Evolutionary conservation across 2,113 vertebrate species (phyloP).

Genomic region (Polypterus senegalus): DNA sequence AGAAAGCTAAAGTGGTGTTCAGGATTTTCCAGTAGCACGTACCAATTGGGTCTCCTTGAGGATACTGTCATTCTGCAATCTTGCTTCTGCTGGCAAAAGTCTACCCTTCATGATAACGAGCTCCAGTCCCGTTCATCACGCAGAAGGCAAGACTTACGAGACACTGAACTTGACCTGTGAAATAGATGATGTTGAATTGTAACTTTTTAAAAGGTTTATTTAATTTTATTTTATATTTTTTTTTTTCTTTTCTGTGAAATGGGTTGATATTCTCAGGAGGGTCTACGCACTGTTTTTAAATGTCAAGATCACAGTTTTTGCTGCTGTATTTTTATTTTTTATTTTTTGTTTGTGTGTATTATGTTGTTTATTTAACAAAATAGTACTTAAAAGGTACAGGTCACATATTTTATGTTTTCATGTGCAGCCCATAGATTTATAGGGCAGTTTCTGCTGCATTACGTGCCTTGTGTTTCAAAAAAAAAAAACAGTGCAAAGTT

Average conservation of each 20-base stretch:
- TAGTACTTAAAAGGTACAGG: constrained; percentile 65
- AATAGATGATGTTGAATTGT: constrained; percentile 29
- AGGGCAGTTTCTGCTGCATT: constrained; percentile 60
- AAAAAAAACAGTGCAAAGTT: constrained; percentile 56
- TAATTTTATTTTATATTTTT: constrained; percentile 41
- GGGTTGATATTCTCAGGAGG: constrained; percentile 75
- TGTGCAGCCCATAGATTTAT: constrained; percentile 52
- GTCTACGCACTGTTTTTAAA: constrained; percentile 83
- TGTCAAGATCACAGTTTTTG: constrained; percentile 74
- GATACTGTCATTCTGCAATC: neutral
- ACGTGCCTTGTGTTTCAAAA: constrained; percentile 72
- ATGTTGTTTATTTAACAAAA: constrained; percentile 53
- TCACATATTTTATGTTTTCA: constrained; percentile 47
- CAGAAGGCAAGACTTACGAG: constrained; percentile 32
- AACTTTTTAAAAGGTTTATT: constrained; percentile 40
- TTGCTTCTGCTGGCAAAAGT: constrained; percentile 4
- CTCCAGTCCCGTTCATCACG: neutral
- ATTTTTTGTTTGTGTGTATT: constrained; percentile 24
- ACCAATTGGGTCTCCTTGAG: constrained; percentile 5
- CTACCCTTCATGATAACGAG: neutral
- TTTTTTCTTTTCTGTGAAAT: constrained; percentile 33
- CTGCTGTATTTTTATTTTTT: constrained; percentile 68
- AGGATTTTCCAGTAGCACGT: constrained; percentile 1
- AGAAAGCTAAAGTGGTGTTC: constrained; percentile 65
- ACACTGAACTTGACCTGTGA: constrained; percentile 31